Conservation (phyloP, 2,113 vertebrate genomes). For the Hippocampus zosterae region DNA sequence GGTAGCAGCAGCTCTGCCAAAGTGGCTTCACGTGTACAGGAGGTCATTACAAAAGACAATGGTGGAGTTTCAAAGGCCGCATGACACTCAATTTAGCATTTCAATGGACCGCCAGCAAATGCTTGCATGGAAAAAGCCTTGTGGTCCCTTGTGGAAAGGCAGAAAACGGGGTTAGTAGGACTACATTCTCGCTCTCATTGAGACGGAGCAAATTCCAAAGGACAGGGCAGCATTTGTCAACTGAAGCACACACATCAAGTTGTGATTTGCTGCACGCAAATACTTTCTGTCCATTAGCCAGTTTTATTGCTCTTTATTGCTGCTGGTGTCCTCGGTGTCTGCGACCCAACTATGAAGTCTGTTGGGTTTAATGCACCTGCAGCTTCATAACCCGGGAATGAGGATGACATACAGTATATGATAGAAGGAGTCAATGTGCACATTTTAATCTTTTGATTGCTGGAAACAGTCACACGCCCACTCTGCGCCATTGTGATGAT, state of each 20-base stretch:
- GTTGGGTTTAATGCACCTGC: slow-evolving; percentile 32
- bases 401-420: background rate
- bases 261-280: slow-evolving; percentile 14
- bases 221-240: background rate
- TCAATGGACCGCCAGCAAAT: slow-evolving; percentile 51
- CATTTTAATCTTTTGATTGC: background rate
- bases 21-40: slow-evolving; percentile 48
- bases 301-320: slow-evolving; percentile 17
- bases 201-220: slow-evolving; percentile 15
- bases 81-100: slow-evolving; percentile 54
- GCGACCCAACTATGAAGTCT: slow-evolving; percentile 53
- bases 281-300: slow-evolving; percentile 12
- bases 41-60: slow-evolving; percentile 41
- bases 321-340: slow-evolving; percentile 27
- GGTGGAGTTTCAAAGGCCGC: slow-evolving; percentile 37
- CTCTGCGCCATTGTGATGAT: too few species aligned
- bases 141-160: slow-evolving; percentile 13
- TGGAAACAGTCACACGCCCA: too few species aligned
- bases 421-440: background rate
- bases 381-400: slow-evolving; percentile 30
- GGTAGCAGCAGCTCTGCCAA: slow-evolving; percentile 41
- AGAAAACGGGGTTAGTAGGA: slow-evolving; percentile 15
- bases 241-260: background rate
- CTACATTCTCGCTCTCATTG: background rate
- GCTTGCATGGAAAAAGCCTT: slow-evolving; percentile 2